Base-by-base conservation (phyloP, 2,113 vertebrate species). In the Synchiropus splendidus region DNA sequence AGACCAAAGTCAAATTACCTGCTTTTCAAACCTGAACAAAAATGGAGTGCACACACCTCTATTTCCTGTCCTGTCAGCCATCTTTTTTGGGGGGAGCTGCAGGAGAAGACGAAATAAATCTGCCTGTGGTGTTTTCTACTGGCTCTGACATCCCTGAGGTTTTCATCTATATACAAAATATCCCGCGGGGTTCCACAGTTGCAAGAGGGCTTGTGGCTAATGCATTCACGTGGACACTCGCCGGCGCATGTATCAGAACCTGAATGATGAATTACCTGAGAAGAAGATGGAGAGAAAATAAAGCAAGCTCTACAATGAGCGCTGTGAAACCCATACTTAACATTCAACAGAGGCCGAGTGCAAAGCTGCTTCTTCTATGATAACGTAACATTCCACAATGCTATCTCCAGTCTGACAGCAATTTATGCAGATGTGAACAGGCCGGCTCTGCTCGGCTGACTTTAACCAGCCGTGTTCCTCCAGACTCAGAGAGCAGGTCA, bases 401-500 rank as follows among this genome's bases (percentile, higher is more conserved):
- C 49, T 39, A 66, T 75, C 76, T 64, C 53, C 63, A 32, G 52
- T 48, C 63, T 80, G 77, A 76, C 76, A 78, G 72, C 73, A 69
- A 69, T 64, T 70, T 81, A 78, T 82, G 75, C 72, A 81, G 82
- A 83, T 73, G 67, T 58, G 61, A 40, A 18, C 5, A 15, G 59
- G 60, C 67, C 67, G 50, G 70, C 52, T 55, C 49, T 36, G 67
- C 65, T 66, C 48, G 36, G 61, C 50, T 59, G 45, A 63, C 66
- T 44, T 64, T 46, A 75, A 58, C 61, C 48, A 27, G 21, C 8
- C 21, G 4, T 27, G 21, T 27, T 27, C 8, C 43, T 17, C 32
- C 37, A 58, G 27, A 61, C 72, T 82, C 70, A 70, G 60, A 72
- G 80, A 67, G 54, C 83, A 63, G 74, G 76, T 85, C 70, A 82